phyloP scores from a whole-genome alignment of 2,113 vertebrate species.

The Anolis carolinensis region DNA sequence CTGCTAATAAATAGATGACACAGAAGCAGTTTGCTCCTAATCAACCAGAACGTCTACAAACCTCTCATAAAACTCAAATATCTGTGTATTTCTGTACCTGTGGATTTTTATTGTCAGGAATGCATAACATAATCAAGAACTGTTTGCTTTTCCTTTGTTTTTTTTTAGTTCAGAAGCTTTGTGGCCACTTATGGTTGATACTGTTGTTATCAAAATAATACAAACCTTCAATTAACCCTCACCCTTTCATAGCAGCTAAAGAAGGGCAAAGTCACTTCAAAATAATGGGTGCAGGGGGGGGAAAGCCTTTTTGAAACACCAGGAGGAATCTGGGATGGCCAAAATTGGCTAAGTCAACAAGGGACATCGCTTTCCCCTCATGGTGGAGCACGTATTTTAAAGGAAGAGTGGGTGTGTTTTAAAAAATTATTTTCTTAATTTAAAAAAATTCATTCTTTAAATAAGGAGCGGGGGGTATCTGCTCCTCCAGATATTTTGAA shows the following conservation, averaged over 20 bases:
- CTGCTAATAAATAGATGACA: not conserved
- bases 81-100: not conserved
- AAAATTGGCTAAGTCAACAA: not conserved
- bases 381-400: too few relatives aligned
- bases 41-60: not conserved
- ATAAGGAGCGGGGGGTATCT: too few relatives aligned
- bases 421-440: too few relatives aligned
- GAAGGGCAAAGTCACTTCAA: too few relatives aligned
- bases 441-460: too few relatives aligned
- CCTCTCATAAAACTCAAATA: not conserved
- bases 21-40: not conserved
- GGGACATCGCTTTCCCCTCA: not conserved
- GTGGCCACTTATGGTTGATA: not conserved
- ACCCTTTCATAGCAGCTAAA: too few relatives aligned
- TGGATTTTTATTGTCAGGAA: not conserved
- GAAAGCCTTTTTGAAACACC: too few relatives aligned
- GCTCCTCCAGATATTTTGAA: too few relatives aligned
- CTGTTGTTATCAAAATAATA: constrained; percentile 1
- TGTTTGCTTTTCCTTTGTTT: not conserved
- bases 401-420: too few relatives aligned
- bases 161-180: not conserved
- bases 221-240: not conserved
- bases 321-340: not conserved
- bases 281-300: too few relatives aligned
- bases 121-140: not conserved